A percentile compares a stretch with the other conserved stretches of the same genome.
Conservation (phyloP, 2,888 invertebrate species). For the Tetanocera ferruginea region DNA sequence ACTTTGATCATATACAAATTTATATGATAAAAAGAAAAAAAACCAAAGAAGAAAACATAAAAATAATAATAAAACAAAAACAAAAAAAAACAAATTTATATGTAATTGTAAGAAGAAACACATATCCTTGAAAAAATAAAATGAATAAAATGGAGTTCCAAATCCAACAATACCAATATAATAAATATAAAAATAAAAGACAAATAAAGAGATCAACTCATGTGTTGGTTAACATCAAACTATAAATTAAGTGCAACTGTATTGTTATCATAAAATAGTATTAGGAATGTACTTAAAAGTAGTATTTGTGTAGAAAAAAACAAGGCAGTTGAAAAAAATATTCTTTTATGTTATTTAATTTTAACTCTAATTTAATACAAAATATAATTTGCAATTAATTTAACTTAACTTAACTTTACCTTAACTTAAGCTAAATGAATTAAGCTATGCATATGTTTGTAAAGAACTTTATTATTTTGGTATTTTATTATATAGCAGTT, state of each 20-base stretch:
- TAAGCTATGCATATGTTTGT: not conserved
- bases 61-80: not conserved
- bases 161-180: not conserved
- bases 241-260: conserved; percentile 13
- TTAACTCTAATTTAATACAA: not conserved
- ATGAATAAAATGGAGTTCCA: not conserved
- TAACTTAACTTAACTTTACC: not conserved
- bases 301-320: conserved; percentile 33
- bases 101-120: conserved; percentile 30
- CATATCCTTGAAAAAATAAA: conserved; percentile 25
- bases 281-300: conserved; percentile 24
- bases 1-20: not conserved
- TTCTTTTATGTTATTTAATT: not conserved
- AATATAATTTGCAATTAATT: not conserved
- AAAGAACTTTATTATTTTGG: no score
- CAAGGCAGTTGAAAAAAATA: conserved; percentile 1
- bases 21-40: not conserved
- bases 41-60: not conserved
- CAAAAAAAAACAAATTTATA: not conserved
- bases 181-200: not conserved
- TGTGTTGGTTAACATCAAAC: conserved; percentile 15
- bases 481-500: no score
- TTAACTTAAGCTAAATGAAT: not conserved
- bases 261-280: conserved; percentile 19
- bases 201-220: not conserved